Evolutionary conservation across 2,113 vertebrate species (phyloP).

Genomic region (Nesoenas mayeri): DNA sequence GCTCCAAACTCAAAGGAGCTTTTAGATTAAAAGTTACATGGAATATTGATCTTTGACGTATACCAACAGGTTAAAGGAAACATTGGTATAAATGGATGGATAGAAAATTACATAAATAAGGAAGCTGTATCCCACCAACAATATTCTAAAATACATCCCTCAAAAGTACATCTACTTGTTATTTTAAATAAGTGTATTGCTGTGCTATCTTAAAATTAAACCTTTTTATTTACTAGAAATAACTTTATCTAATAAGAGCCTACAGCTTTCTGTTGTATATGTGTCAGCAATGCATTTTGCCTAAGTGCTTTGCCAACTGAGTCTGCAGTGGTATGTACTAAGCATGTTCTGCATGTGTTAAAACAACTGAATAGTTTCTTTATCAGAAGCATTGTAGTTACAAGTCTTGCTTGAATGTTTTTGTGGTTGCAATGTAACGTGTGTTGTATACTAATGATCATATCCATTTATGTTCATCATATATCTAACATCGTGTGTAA

Average conservation of each 20-base stretch:
- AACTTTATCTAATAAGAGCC: constrained; percentile 39
- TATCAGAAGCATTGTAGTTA: constrained; percentile 36
- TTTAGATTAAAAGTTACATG: constrained; percentile 18
- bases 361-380: constrained; percentile 16
- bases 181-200: not conserved
- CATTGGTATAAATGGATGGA: not conserved
- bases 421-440: constrained; percentile 42
- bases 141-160: not conserved
- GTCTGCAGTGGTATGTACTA: constrained; percentile 71
- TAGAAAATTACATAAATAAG: not conserved
- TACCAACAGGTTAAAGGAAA: not conserved
- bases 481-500: constrained; percentile 58
- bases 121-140: not conserved
- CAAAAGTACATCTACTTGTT: not conserved
- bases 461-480: constrained; percentile 3
- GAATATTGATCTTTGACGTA: constrained; percentile 6
- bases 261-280: constrained; percentile 51
- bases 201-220: constrained; percentile 10
- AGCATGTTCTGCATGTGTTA: constrained; percentile 72
- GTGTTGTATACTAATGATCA: constrained; percentile 51
- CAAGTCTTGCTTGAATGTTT: constrained; percentile 44
- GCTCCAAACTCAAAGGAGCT: not conserved
- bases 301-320: constrained; percentile 69
- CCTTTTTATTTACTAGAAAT: constrained; percentile 35
- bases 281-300: constrained; percentile 65